phyloP scores from a whole-genome alignment of 2,113 vertebrate genomes.

The Tychaedon coryphoeus region DNA sequence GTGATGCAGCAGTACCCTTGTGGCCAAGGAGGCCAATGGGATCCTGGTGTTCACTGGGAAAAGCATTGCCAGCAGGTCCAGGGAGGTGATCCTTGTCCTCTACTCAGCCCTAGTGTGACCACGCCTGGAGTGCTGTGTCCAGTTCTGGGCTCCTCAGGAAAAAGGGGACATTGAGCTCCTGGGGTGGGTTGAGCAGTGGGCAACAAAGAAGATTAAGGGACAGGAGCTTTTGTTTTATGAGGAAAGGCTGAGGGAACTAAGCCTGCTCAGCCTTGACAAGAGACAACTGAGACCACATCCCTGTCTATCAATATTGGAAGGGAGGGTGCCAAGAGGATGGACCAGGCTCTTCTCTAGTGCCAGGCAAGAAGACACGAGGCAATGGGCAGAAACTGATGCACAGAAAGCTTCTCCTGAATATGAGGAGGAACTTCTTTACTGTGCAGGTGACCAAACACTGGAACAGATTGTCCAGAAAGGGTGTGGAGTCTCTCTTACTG shows the following conservation, averaged over 20 bases:
- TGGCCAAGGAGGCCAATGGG: neutral
- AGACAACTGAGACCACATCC: neutral
- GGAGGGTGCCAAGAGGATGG: neutral
- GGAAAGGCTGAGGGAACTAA: neutral
- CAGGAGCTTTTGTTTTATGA: neutral
- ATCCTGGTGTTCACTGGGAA: neutral
- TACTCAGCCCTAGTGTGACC: neutral
- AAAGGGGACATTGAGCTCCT: neutral
- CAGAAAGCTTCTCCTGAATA: neutral
- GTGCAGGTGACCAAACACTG: neutral
- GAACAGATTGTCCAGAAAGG: neutral
- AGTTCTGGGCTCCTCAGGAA: neutral
- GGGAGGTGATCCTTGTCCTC: too few species aligned
- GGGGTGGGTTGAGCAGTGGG: too few species aligned
- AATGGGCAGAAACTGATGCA: neutral
- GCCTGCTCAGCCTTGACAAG: neutral
- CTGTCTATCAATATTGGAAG: neutral
- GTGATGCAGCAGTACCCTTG: neutral
- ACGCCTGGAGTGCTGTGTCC: neutral
- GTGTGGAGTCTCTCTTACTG: neutral
- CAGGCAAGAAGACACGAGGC: neutral
- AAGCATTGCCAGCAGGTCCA: rapidly evolving
- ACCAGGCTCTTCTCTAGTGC: neutral
- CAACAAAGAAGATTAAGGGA: neutral
- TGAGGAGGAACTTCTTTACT: neutral